Conservation (phyloP, 2,113 vertebrate genomes). For the Archilochus colubris region DNA sequence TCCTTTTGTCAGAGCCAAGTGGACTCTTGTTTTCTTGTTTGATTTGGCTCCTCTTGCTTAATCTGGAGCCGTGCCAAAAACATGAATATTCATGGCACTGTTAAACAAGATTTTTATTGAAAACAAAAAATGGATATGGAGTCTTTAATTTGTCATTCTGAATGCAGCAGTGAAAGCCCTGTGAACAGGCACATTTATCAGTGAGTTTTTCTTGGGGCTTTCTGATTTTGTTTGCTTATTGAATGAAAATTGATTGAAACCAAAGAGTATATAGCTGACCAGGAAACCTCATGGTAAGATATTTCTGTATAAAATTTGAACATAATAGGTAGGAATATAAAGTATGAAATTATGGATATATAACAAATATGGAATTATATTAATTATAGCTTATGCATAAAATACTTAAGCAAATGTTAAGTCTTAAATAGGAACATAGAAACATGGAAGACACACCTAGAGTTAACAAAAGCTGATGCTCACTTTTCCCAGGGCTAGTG, state of each 20-base stretch:
- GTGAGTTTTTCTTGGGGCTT: neutral
- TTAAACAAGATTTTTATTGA: conserved; percentile 74
- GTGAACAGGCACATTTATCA: neutral
- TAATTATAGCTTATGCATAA: neutral
- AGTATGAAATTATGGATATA: neutral
- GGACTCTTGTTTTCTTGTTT: conserved; percentile 18
- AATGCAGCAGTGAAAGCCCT: conserved; percentile 10
- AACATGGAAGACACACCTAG: neutral
- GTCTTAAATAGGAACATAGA: neutral
- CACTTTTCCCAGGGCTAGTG: neutral
- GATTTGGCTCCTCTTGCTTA: conserved; percentile 26
- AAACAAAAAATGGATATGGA: conserved; percentile 63
- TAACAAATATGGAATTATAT: neutral
- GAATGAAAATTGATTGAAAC: neutral
- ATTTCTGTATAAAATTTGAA: neutral
- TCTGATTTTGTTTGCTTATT: neutral
- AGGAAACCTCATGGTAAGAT: neutral
- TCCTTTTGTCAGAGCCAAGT: conserved; percentile 26
- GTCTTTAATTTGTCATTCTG: conserved; percentile 51
- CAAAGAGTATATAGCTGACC: neutral
- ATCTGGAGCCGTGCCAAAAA: conserved; percentile 37
- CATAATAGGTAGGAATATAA: neutral
- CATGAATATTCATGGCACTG: conserved; percentile 69
- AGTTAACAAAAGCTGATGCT: neutral
- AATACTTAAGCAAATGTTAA: neutral